Base-by-base conservation (phyloP, 2,113 vertebrate species). In the Sturnira hondurensis region DNA sequence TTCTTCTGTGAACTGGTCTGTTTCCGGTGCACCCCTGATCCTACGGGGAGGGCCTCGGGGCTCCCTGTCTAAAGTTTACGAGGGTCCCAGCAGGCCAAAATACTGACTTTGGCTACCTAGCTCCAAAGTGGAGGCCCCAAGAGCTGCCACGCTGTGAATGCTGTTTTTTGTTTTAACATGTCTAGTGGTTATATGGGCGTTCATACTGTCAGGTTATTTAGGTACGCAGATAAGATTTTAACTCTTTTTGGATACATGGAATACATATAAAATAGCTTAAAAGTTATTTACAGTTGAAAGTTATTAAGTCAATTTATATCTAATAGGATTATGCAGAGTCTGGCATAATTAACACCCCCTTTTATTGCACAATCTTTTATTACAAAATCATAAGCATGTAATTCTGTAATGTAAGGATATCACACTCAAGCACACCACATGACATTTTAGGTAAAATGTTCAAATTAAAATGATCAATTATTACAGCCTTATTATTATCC, bases 271-370 rank as follows among this genome's bases (percentile, higher is more conserved):
- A 78, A 83, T 20, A 33, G 5, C 22, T 70, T 65, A 76, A 56
- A 91, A 85, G 36, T 73, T 33, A 78, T 78, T 91, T 93, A 83
- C 24, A 11, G 78, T 8, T 52, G 36, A 12, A 83, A 71, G 14
- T 63, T 63, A 78, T 50, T 78, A 80, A 77, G 15, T 71, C 38
- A 45, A 92, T 13, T 71, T 78, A 20, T 70, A 92, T 47, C 26
- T 84, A 84, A 92, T 52, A 83, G 28, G 58, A 92, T 73, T 89
- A 41, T 7, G 28, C 58, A 61, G 58, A 11, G 58, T 61, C 58
- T 28, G 58, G 12, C 58, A 61, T 61, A 61, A 61, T 26, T 61
- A 61, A 28, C 58, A 28, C 58, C 58, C n/a, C 58, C 58, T 7
- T 28, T 26, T 61, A 28, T 61, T 26, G 4, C 24, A 28, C 24